Conservation (phyloP, 2,888 invertebrate species). For the Dione vanillae region DNA sequence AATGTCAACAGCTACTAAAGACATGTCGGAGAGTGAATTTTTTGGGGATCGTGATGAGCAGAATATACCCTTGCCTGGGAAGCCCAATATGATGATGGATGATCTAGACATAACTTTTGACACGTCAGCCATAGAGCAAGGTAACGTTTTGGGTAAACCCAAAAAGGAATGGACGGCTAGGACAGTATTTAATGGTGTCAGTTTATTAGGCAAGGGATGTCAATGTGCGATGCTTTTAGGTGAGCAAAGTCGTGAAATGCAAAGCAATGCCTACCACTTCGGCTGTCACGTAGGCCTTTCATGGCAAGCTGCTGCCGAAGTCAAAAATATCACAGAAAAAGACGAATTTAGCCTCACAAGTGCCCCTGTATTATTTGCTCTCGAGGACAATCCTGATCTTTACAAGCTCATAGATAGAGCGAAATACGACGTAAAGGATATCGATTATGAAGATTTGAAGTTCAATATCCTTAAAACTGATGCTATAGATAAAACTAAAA, state of each 20-base stretch:
- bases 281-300: constrained; percentile 92
- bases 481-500: constrained; percentile 72
- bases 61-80: constrained; percentile 89
- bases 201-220: constrained; percentile 88
- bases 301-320: constrained; percentile 87
- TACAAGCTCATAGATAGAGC: constrained; percentile 87
- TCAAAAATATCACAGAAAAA: constrained; percentile 79
- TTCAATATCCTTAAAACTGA: constrained; percentile 77
- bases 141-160: constrained; percentile 83
- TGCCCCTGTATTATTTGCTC: constrained; percentile 93
- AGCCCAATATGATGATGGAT: constrained; percentile 74
- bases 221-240: constrained; percentile 91
- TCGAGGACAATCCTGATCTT: constrained; percentile 89
- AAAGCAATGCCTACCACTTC: constrained; percentile 90
- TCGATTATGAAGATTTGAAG: constrained; percentile 86
- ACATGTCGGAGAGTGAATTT: constrained; percentile 93
- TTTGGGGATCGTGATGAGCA: constrained; percentile 90
- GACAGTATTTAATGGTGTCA: constrained; percentile 88
- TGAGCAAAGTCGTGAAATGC: constrained; percentile 87
- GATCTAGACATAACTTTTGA: constrained; percentile 72
- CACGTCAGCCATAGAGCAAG: constrained; percentile 66
- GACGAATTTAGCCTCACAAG: constrained; percentile 90
- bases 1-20: constrained; percentile 91
- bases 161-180: constrained; percentile 89
- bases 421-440: constrained; percentile 86